These are phyloP conservation scores for Watsonalla cultraria DNA, from an alignment of 2,888 invertebrate species.

Conservation along the genomic window DNA sequence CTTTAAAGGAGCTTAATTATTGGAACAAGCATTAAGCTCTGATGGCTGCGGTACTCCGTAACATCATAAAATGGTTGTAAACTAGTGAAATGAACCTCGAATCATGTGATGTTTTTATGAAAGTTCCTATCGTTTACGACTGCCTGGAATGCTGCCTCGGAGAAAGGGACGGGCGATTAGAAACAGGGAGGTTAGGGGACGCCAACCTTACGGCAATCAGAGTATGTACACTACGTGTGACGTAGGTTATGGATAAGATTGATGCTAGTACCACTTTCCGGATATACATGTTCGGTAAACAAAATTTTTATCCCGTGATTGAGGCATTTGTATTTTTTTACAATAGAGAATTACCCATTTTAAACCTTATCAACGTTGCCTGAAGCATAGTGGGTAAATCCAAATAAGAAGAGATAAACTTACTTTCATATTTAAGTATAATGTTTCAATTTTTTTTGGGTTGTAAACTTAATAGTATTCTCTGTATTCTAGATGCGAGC, in stretches of 20 bases:
- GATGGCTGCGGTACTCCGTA: slow-evolving; percentile 17
- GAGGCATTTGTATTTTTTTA: too few relatives aligned
- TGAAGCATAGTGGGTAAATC: too few relatives aligned
- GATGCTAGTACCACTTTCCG: background rate
- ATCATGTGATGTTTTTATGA: slow-evolving; percentile 38
- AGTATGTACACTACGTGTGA: slow-evolving; percentile 11
- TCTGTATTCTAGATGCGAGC: too few relatives aligned
- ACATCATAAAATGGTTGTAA: slow-evolving; percentile 29
- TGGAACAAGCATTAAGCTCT: slow-evolving; percentile 19
- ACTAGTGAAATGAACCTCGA: slow-evolving; percentile 27
- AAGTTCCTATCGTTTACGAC: slow-evolving; percentile 35
- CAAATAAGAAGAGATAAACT: too few relatives aligned
- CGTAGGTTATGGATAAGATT: slow-evolving; percentile 22
- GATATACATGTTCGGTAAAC: too few relatives aligned
- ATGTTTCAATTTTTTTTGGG: too few relatives aligned
- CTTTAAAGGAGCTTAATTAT: slow-evolving; percentile 31
- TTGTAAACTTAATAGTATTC: too few relatives aligned
- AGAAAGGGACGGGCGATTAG: slow-evolving; percentile 32
- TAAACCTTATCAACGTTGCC: too few relatives aligned
- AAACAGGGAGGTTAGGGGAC: slow-evolving; percentile 24
- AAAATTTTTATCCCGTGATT: too few relatives aligned
- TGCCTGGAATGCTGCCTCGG: slow-evolving; percentile 28
- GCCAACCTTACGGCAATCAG: slow-evolving; percentile 17
- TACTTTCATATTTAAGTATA: too few relatives aligned
- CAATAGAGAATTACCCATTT: too few relatives aligned